Evolutionary conservation across 2,888 invertebrate species (phyloP).

Genomic region (Cacoxenus indagator): DNA sequence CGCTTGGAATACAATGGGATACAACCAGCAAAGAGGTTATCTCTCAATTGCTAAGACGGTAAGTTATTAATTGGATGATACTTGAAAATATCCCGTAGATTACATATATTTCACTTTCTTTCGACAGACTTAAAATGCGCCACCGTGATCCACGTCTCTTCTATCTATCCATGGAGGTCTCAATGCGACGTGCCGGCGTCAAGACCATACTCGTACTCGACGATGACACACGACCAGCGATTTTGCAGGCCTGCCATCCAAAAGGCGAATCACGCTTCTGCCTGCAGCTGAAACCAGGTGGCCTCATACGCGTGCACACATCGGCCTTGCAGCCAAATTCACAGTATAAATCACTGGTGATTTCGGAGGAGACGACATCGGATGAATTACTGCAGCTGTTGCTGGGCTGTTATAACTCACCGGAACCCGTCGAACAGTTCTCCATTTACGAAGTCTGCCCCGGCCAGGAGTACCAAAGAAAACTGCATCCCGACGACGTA

Average conservation of each 20-base stretch:
- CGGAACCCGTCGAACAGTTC: conserved; percentile 87
- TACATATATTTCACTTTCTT: too few species aligned
- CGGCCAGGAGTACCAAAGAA: conserved; percentile 88
- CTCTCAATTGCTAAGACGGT: conserved; percentile 86
- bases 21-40: conserved; percentile 92
- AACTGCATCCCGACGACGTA: conserved; percentile 88
- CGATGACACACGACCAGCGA: conserved; percentile 90
- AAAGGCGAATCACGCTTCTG: conserved; percentile 93
- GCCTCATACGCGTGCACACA: conserved; percentile 93
- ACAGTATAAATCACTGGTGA: conserved; percentile 91
- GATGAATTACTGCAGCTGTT: conserved; percentile 88
- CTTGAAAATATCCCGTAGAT: too few species aligned
- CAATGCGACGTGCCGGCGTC: conserved; percentile 86
- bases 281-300: conserved; percentile 88
- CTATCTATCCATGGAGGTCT: conserved; percentile 94
- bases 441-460: conserved; percentile 87
- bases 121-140: conserved; percentile 79
- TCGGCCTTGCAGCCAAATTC: conserved; percentile 91
- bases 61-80: too few species aligned
- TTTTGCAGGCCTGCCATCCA: conserved; percentile 93
- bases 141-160: conserved; percentile 93
- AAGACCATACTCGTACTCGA: conserved; percentile 87
- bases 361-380: conserved; percentile 90
- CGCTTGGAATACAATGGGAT: conserved; percentile 88
- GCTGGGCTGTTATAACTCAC: conserved; percentile 86